Conservation (phyloP, 2,888 invertebrate genomes). For the Cheilosia vulpina region DNA sequence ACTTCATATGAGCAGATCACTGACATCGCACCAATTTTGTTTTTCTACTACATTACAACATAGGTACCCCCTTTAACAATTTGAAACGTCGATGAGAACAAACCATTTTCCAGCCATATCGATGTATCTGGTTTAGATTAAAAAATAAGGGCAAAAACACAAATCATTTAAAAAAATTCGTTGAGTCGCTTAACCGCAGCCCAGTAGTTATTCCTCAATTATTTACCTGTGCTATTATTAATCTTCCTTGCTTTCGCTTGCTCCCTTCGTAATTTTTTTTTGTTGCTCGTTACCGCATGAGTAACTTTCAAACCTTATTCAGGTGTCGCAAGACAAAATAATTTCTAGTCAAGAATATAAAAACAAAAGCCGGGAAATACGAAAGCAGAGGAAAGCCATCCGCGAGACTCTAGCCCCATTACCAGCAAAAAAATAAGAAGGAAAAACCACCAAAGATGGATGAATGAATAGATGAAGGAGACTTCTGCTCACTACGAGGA, state of each 20-base stretch:
- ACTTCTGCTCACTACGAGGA: conserved; percentile 10
- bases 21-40: no score
- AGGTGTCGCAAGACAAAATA: conserved; percentile 65
- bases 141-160: no score
- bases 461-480: conserved; percentile 39
- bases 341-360: conserved; percentile 39
- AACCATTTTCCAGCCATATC: no score
- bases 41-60: no score
- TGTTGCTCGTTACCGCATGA: conserved; percentile 53
- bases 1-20: no score
- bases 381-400: conserved; percentile 10
- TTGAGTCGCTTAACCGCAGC: background rate
- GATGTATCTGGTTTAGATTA: no score
- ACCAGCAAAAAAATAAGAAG: background rate
- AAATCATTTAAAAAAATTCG: no score
- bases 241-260: conserved; percentile 30
- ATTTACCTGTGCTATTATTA: conserved; percentile 50
- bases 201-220: conserved; percentile 25
- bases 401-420: conserved; percentile 43
- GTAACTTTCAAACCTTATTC: conserved; percentile 60
- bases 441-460: conserved; percentile 39
- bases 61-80: no score
- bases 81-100: no score
- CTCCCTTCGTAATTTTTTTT: background rate
- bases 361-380: conserved; percentile 46